phyloP scores from a whole-genome alignment of 1,140 invertebrate species.

The Ceratosolen solmsi region DNA sequence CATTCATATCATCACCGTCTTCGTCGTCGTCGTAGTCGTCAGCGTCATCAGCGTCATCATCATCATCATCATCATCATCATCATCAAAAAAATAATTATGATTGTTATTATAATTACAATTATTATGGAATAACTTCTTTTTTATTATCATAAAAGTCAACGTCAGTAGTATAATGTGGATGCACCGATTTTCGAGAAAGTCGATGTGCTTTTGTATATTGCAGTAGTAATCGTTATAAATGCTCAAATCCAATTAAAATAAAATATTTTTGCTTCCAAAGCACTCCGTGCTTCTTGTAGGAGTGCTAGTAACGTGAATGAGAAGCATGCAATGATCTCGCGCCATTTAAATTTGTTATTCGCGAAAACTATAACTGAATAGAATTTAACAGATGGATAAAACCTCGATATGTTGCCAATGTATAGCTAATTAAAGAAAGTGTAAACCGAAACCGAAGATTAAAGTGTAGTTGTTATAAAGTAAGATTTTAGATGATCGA shows the following conservation, averaged over 20 bases:
- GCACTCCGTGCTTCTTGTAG: background rate
- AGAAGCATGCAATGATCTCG: background rate
- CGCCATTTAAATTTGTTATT: slow-evolving; percentile 8
- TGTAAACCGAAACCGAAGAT: slow-evolving; percentile 41
- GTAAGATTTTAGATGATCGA: slow-evolving; percentile 59
- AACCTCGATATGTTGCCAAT: slow-evolving; percentile 23
- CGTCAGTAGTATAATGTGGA: background rate
- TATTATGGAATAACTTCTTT: slow-evolving; percentile 35
- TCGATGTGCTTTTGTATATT: slow-evolving; percentile 46
- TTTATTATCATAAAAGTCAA: background rate
- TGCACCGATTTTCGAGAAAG: background rate
- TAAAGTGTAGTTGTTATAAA: slow-evolving; percentile 55
- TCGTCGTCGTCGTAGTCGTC: too few species aligned
- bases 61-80: too few species aligned
- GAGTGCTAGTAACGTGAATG: too few species aligned
- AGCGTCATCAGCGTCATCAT: too few species aligned
- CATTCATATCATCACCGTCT: too few species aligned
- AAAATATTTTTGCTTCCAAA: background rate
- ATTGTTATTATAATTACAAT: too few species aligned
- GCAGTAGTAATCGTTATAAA: slow-evolving; percentile 30
- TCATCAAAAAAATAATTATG: too few species aligned
- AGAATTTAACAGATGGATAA: slow-evolving; percentile 11
- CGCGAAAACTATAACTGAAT: slow-evolving; percentile 31
- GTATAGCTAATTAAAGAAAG: slow-evolving; percentile 52
- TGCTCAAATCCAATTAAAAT: background rate